Base-by-base conservation (phyloP, 2,888 invertebrate species). In the Ligdia adustata region DNA sequence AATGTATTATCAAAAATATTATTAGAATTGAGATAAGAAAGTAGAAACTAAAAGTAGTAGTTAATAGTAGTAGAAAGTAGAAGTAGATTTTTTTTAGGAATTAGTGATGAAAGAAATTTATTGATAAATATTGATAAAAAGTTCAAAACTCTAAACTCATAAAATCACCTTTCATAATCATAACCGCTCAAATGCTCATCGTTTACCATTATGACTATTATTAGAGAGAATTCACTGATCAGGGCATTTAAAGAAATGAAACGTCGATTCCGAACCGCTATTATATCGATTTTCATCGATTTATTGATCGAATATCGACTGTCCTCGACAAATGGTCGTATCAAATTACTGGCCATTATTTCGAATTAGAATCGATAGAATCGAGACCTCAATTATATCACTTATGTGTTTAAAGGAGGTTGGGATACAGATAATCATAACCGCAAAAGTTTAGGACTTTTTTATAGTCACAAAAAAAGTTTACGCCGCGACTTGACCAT, bases 391-490 rank as follows among this genome's bases (percentile, higher is more conserved):
- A 88, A 90, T 90, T 89, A 90, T 87, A 88, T 90, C 89, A 89
- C 90, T 90, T 90, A 90, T 88, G 84, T 88, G 90, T 87, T 90
- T 89, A 90, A 82, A 88, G 81, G 78, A 87, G 89, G 90, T 76
- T 82, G 89, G 82, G 81, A 78, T 49, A 43, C 42, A 9, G 48
- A 34, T 82, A 80, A 82, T 86, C 80, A 78, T 79, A 82, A 81
- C 79, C 75, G 76, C 80, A 80, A 84, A 81, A 68, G 56, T 64
- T 65, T 64, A 60, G 63, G 71, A 68, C 65, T 55, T 62, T 66
- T 59, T 60, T 55, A 52, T 33, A n/a, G 38, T 42, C 38, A 57
- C 53, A 62, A 68, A 71, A 62, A 54, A 52, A 61, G 63, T 68
- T 62, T 49, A 57, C 54, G 44, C 50, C 46, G 15, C 27, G 11